These are phyloP conservation scores for Dreissena polymorpha DNA, from an alignment of 1,140 invertebrate genomes.

Conservation along the genomic window DNA sequence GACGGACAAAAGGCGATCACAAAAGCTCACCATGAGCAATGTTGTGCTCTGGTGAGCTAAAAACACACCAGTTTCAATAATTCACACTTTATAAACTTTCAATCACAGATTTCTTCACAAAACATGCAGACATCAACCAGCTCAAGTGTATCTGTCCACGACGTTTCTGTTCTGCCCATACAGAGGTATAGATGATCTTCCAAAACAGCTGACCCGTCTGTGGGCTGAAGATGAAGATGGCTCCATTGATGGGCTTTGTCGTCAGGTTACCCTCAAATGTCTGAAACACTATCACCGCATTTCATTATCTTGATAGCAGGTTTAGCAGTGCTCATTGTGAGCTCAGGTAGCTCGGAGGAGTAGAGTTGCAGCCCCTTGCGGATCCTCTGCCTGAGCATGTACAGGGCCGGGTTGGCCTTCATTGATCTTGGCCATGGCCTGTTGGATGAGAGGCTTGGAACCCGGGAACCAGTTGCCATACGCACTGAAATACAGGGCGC, in stretches of 20 bases:
- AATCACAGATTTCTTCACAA: too few species aligned
- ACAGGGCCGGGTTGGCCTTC: conserved; percentile 99
- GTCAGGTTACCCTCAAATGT: too few species aligned
- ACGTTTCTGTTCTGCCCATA: conserved; percentile 96
- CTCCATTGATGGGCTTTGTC: conserved; percentile 99
- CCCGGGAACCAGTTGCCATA: too few species aligned
- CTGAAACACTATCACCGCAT: conserved; percentile 67
- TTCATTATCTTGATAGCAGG: too few species aligned
- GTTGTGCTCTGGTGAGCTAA: too few species aligned
- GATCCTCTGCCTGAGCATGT: conserved; percentile 98
- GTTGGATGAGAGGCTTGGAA: too few species aligned
- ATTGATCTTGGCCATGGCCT: conserved; percentile 99
- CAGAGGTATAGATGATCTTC: conserved; percentile 99
- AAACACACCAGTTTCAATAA: too few species aligned
- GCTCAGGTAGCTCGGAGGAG: conserved; percentile 98
- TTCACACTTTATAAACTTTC: too few species aligned
- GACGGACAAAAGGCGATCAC: too few species aligned
- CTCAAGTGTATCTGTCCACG: conserved; percentile 81
- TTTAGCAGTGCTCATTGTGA: too few species aligned
- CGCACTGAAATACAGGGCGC: not conserved
- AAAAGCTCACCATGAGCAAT: too few species aligned
- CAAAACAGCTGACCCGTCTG: conserved; percentile 99
- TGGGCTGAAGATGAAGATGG: conserved; percentile 99
- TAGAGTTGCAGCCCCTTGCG: conserved; percentile 99
- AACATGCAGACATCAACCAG: too few species aligned